A percentile compares a stretch with the other conserved stretches of the same genome.
Conservation (phyloP, 2,113 vertebrate genomes). For the Empidonax alnorum region DNA sequence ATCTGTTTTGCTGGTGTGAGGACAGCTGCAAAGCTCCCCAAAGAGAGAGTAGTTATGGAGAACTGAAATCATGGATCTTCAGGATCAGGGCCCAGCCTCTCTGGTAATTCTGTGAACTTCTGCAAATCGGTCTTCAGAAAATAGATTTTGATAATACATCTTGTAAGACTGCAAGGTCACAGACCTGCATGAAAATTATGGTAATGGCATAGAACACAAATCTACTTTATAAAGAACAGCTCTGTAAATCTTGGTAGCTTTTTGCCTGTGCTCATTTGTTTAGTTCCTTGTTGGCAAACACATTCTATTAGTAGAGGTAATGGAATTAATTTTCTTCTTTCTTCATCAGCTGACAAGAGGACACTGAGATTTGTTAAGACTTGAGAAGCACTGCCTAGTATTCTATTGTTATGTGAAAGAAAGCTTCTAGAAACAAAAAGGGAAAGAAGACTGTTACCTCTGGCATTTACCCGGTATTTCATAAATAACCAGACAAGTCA, state of each 20-base stretch:
- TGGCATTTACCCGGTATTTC: not conserved
- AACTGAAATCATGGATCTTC: not conserved
- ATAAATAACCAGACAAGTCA: constrained; percentile 4
- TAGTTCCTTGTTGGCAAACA: not conserved
- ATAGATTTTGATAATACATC: not conserved
- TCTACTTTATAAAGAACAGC: not conserved
- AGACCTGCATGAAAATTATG: not conserved
- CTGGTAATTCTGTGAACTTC: not conserved
- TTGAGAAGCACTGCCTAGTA: not conserved
- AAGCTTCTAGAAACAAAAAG: not conserved
- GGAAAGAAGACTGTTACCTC: not conserved
- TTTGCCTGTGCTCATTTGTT: not conserved
- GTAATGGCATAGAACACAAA: not conserved
- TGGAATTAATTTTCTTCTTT: not conserved
- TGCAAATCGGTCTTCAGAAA: not conserved
- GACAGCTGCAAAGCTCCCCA: not conserved
- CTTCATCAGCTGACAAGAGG: not conserved
- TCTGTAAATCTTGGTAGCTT: not conserved
- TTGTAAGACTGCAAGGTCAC: not conserved
- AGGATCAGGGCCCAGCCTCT: not conserved
- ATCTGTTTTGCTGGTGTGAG: constrained; percentile 29
- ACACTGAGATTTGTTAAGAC: not conserved
- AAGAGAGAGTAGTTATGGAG: not conserved
- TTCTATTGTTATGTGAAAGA: constrained; percentile 22
- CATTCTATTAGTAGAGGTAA: not conserved